phyloP scores from a whole-genome alignment of 2,888 invertebrate species.

The Blastobasis lacticolella region DNA sequence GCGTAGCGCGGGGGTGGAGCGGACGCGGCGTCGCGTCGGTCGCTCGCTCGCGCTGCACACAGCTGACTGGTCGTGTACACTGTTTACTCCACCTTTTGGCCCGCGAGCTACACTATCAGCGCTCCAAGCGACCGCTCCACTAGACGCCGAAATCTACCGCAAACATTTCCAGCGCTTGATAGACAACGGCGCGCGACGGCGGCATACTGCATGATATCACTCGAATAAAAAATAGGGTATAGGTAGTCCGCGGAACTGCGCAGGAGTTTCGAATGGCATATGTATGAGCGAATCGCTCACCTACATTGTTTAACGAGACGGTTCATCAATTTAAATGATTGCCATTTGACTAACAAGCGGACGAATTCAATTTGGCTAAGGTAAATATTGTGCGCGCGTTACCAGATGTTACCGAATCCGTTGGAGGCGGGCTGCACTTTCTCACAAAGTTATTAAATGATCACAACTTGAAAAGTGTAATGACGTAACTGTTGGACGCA shows the following conservation, averaged over 20 bases:
- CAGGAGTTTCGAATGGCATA: neutral
- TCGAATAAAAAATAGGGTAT: conserved; percentile 4
- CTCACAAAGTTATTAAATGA: too few relatives aligned
- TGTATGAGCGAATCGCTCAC: too few relatives aligned
- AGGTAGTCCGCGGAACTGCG: conserved; percentile 1
- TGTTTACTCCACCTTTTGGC: conserved; percentile 21
- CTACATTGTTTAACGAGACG: too few relatives aligned
- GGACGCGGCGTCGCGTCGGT: conserved; percentile 30
- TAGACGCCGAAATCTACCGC: conserved; percentile 3
- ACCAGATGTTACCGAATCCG: too few relatives aligned
- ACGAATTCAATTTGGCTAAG: too few relatives aligned
- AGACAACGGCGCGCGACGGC: conserved; percentile 13
- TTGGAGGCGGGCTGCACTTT: too few relatives aligned
- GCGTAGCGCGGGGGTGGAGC: conserved; percentile 21
- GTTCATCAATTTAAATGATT: too few relatives aligned
- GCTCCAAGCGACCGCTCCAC: conserved; percentile 29
- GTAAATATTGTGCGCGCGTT: too few relatives aligned
- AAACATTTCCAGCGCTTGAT: conserved; percentile 27
- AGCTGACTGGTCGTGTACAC: conserved; percentile 45
- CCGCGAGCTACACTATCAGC: conserved; percentile 30
- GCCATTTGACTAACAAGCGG: too few relatives aligned
- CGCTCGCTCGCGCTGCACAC: conserved; percentile 34
- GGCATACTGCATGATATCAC: conserved; percentile 19
- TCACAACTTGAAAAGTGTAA: too few relatives aligned
- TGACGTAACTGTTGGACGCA: too few relatives aligned